Base-by-base conservation (phyloP, 2,113 vertebrate species). In the Jaculus jaculus region DNA sequence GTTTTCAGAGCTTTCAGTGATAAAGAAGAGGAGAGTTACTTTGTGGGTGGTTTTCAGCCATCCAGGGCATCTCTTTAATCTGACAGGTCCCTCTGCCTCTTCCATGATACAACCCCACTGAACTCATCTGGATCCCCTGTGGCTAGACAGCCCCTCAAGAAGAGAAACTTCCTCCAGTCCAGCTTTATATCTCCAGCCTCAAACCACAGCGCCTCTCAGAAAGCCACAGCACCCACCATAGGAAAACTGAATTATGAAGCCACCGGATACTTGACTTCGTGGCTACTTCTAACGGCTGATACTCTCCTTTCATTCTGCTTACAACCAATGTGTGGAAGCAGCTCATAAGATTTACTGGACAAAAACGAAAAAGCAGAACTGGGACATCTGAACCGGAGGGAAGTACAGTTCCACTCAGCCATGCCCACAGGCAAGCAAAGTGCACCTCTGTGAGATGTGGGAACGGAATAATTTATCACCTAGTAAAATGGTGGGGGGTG, bases 401-500 rank as follows among this genome's bases (percentile, higher is more conserved):
- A 6, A 37, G 51, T 0, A 17, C 12, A 61, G 21, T 66, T 87
- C 37, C 30, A 16, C 30, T 7, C 51, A 69, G 58, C 37, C 47
- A 60, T 63, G 78, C 87, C 86, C 12, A 32, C 23, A n/a, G 51
- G 34, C 78, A n/a, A 21, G 34, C 75, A 75, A 54, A 73, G 39
- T 32, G 30, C 91, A 20, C 90, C 15, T 26, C 94, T 75, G 32
- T 74, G 84, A 87, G 51, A 58, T 58, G 30, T 3, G 28, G 68
- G 90, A 95, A 72, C 13, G 54, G 68, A 93, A 66, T 32, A 63
- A 34, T 89, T 94, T 72, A 90, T 86, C 87, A 90, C 79, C 86
- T 81, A 66, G 20, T 78, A 84, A 87, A 93, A 84, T n/a, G 89
- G 87, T 65, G 42, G 37, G 16, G 94, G 94, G 92, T 84, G 87